Conservation (phyloP, 1,140 invertebrate genomes). For the Tribolium madens region DNA sequence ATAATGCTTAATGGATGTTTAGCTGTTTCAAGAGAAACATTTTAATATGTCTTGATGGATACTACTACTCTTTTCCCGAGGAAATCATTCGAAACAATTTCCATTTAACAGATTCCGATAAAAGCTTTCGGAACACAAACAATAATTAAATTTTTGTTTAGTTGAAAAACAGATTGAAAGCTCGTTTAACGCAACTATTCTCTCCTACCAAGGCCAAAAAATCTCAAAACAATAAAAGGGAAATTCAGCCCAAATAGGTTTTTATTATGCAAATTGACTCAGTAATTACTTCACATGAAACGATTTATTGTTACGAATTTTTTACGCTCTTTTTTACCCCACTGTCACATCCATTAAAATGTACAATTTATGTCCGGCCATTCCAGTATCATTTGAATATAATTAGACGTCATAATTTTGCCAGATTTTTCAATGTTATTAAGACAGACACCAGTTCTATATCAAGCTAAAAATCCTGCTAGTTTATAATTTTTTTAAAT, state of each 20-base stretch:
- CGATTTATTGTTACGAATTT: constrained; percentile 34
- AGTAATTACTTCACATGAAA: constrained; percentile 34
- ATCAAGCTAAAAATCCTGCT: neutral
- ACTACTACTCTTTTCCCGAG: neutral
- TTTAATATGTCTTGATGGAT: constrained; percentile 11
- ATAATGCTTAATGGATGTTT: constrained; percentile 14
- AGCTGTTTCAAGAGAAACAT: neutral
- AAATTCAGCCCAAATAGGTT: constrained; percentile 8
- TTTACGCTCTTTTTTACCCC: constrained; percentile 23
- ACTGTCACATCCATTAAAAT: constrained; percentile 30
- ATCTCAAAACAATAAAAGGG: too few relatives aligned
- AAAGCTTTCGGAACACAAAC: constrained; percentile 16
- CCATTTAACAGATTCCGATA: constrained; percentile 7
- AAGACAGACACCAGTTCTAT: neutral
- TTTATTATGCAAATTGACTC: constrained; percentile 32
- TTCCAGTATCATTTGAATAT: constrained; percentile 32
- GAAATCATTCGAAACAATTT: constrained; percentile 13
- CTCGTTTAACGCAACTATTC: neutral
- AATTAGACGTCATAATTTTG: neutral
- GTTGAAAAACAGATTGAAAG: neutral
- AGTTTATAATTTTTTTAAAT: neutral
- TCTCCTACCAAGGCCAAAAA: neutral
- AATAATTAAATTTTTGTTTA: constrained; percentile 39
- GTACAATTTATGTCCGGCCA: constrained; percentile 35
- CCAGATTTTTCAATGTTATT: neutral